Evolutionary conservation across 2,113 vertebrate genomes (phyloP).

Genomic region (Vidua macroura): DNA sequence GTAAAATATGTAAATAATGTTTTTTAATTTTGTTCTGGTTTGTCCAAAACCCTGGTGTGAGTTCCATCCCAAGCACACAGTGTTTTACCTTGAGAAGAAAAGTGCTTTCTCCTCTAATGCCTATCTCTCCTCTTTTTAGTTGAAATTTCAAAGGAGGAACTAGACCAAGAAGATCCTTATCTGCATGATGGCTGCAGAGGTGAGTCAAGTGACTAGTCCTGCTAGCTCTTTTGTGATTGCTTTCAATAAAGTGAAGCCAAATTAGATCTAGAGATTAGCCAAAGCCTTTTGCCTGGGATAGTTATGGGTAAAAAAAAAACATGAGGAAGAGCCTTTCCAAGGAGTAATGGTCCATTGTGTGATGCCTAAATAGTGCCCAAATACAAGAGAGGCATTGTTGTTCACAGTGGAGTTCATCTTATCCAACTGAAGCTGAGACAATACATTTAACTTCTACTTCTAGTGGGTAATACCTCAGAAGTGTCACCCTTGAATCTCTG

Average conservation of each 20-base stretch:
- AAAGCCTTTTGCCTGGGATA: not conserved
- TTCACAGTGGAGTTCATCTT: not conserved
- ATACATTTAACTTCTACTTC: not conserved
- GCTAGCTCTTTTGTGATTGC: not conserved
- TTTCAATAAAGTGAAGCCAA: not conserved
- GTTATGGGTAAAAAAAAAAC: not conserved
- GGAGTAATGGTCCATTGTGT: not conserved
- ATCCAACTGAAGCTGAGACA: not conserved
- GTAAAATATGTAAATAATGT: not conserved
- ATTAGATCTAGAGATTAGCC: not conserved
- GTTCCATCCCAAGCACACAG: not conserved
- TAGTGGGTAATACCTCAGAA: not conserved
- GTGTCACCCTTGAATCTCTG: not conserved
- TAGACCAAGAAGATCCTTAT: conserved; percentile 79
- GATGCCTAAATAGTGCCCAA: not conserved
- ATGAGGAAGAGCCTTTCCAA: not conserved
- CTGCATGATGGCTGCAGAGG: conserved; percentile 83
- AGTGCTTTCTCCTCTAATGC: not conserved
- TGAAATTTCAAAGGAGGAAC: conserved; percentile 57
- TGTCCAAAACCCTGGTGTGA: not conserved
- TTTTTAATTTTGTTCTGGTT: conserved; percentile 13
- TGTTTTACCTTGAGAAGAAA: not conserved
- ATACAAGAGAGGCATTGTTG: not conserved
- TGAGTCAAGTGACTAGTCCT: conserved; percentile 53
- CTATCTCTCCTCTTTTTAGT: conserved; percentile 13